These are phyloP conservation scores for Echeneis naucrates DNA, from an alignment of 2,797 vertebrate species.

Conservation along the genomic window DNA sequence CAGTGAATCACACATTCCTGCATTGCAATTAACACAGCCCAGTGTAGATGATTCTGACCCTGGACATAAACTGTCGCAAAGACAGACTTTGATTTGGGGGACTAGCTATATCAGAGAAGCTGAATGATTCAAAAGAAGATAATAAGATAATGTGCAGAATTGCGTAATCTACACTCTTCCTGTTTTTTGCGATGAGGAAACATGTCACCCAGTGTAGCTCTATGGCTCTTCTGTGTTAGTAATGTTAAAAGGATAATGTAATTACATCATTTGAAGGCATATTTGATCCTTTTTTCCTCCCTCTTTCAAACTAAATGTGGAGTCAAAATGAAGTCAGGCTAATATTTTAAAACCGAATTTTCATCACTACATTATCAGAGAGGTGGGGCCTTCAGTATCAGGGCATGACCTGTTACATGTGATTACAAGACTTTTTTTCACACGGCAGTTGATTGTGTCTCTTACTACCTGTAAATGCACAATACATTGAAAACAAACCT, in stretches of 20 bases:
- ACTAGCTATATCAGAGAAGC: constrained; percentile 27
- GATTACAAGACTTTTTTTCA: no score
- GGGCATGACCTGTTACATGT: neutral
- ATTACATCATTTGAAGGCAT: neutral
- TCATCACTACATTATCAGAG: neutral
- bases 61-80: constrained; percentile 13
- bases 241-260: constrained; percentile 27
- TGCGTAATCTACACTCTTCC: neutral
- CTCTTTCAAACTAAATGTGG: constrained; percentile 3
- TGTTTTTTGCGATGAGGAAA: constrained; percentile 40
- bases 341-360: neutral
- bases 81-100: constrained; percentile 21
- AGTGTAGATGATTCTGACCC: neutral
- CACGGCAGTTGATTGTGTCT: neutral
- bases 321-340: neutral
- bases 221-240: constrained; percentile 12
- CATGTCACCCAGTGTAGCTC: constrained; percentile 13
- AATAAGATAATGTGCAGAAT: constrained; percentile 12
- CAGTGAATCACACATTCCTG: constrained; percentile 11
- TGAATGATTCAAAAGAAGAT: constrained; percentile 3
- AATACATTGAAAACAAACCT: neutral
- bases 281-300: neutral
- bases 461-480: neutral
- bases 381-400: neutral
- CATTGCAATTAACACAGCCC: constrained; percentile 4